These are phyloP conservation scores for Clanis bilineata DNA, from an alignment of 2,888 invertebrate genomes.

Conservation along the genomic window DNA sequence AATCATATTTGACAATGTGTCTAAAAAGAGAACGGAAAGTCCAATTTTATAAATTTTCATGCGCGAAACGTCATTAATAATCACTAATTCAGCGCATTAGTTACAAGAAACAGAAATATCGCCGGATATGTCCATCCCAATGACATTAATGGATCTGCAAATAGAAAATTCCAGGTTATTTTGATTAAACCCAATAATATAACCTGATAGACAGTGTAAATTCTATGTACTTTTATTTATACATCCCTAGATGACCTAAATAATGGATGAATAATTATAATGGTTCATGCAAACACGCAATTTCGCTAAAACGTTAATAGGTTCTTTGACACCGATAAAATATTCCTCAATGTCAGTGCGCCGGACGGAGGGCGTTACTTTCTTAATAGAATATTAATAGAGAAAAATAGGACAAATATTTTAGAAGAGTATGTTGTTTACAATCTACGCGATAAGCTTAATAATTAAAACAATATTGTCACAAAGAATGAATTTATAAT, in stretches of 20 bases:
- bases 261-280: slow-evolving; percentile 23
- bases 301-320: slow-evolving; percentile 61
- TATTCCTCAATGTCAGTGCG: slow-evolving; percentile 58
- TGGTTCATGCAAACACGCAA: slow-evolving; percentile 21
- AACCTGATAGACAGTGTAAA: neutral
- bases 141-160: neutral
- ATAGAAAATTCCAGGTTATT: slow-evolving; percentile 1
- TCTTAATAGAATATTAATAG: slow-evolving; percentile 2
- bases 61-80: neutral
- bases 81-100: neutral
- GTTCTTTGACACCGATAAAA: slow-evolving; percentile 70
- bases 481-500: too few relatives aligned
- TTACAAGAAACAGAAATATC: neutral
- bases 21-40: neutral
- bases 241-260: slow-evolving; percentile 20
- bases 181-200: neutral
- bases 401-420: neutral
- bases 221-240: neutral
- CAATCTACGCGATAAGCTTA: neutral
- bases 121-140: slow-evolving; percentile 5
- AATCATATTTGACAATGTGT: neutral
- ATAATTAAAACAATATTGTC: neutral
- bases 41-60: neutral
- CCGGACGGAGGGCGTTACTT: slow-evolving; percentile 33
- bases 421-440: neutral